Evolutionary conservation across 30 jellyfish, hydroid and myxozoan genomes (phyloP), one percentile per base, ranked within the genome.

Genomic region (Mastigias papua): DNA sequence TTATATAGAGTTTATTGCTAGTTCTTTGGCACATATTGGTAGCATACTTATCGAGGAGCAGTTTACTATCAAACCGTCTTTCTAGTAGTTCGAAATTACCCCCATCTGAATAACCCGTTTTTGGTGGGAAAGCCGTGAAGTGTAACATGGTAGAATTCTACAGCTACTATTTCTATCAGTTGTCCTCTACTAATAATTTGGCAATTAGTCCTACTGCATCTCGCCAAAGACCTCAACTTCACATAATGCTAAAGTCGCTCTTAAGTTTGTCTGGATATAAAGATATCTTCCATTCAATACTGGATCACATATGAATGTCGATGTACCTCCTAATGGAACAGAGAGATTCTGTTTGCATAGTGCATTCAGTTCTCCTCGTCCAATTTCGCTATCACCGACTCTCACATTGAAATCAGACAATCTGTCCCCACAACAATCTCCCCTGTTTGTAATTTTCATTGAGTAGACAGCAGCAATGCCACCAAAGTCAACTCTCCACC

Each of bases 401-500:
- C 68, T 20, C 34, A 73, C 50, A 30, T 73, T 21, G 34, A 73
- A 73, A 63, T 73, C 50, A 15, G 69, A 73, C n/a, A 73, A 68
- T 6, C 84, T 42, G 4, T 11, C 46, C 30, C 84, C 84, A 73
- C 84, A 73, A 29, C 84, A 73, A 32, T 73, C 84, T 31, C 84
- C 48, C 32, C 90, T 70, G 62, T 80, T 80, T 64, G 90, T 80
- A 25, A 80, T 33, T 49, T 80, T 64, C 82, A 65, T 23, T 64
- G 90, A 32, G 31, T 80, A 68, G 25, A 80, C 82, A 8, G 49
- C 3, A 22, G 90, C 90, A 34, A 48, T 80, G 27, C 31, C 6
- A 21, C 82, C 82, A 50, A 80, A 80, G 73, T 80, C 90, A 28
- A 80, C 90, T 23, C 82, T 69, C 90, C 90, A 80, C 90, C 90